Evolutionary conservation across 2,113 vertebrate genomes (phyloP), one percentile per base, ranked within the genome.

Genomic region (Burhinus bistriatus): DNA sequence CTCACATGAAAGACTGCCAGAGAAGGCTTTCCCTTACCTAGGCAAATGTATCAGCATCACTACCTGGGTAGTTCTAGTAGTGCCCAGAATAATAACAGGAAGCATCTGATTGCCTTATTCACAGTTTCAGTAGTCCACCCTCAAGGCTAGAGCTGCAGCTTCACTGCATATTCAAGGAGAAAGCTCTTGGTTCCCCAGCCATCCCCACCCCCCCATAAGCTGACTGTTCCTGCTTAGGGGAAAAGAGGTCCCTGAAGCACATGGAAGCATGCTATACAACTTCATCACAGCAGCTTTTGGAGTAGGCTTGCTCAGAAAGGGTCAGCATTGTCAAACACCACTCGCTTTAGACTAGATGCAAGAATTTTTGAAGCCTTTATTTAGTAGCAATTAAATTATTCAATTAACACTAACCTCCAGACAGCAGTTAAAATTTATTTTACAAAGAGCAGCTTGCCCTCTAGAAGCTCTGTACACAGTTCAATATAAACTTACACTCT

Each of bases 321-420:
- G 27, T 36, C 71, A 76, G 52, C 2, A 0, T 58, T 73, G 49
- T 57, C 40, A 3, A 61, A 65, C 75, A 93, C 45, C 87, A 93
- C 42, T 88, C 84, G 26, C 80, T 90, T 58, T 17, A 90, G 49
- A 90, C 85, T 34, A 38, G 18, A 29, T 72, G 84, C 70, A 85
- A 96, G 95, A 96, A 91, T 54, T 87, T 98, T 95, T 93, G 97
- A 98, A 98, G 97, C 94, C 95, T 99, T 98, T 98, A 98, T 98
- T 98, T 97, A 98, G 96, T 97, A 98, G 98, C 95, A 98, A 95
- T 96, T 98, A 98, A 97, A 97, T 97, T 98, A 98, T 93, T 98
- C 85, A 73, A 91, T 97, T 97, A 94, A 96, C 97, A 97, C 95
- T 97, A 98, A 95, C 84, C 96, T 98, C 80, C 96, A 96, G 97